Evolutionary conservation across 2,113 vertebrate genomes (phyloP).

Genomic region (Cariama cristata): DNA sequence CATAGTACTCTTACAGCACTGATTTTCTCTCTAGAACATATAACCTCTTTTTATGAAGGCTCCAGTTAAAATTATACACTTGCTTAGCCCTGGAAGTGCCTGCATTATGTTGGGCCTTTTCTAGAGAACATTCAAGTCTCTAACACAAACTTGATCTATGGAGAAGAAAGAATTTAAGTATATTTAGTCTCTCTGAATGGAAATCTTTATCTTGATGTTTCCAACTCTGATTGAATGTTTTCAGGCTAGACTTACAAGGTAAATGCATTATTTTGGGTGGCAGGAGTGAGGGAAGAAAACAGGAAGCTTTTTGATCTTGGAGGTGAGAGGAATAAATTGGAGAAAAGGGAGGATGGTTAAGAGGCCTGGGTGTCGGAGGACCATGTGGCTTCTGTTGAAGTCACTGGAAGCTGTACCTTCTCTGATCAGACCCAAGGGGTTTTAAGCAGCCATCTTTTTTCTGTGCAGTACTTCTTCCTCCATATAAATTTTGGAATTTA

Average conservation of each 20-base stretch:
- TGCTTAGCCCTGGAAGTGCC: neutral
- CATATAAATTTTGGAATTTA: neutral
- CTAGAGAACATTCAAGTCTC: neutral
- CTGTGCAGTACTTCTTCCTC: neutral
- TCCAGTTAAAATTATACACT: neutral
- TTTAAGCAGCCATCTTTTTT: neutral
- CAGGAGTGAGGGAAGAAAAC: neutral
- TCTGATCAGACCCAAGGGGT: neutral
- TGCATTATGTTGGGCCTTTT: neutral
- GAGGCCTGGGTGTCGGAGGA: neutral
- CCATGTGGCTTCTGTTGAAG: neutral
- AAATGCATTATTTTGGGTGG: neutral
- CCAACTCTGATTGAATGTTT: neutral
- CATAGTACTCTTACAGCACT: neutral
- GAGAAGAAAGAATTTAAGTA: neutral
- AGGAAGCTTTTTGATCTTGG: neutral
- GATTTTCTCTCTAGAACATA: neutral
- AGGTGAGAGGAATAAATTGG: neutral
- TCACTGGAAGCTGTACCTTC: neutral
- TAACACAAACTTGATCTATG: neutral
- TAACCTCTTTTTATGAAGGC: neutral
- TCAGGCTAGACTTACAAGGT: neutral
- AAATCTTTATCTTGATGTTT: neutral
- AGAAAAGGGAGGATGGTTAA: neutral
- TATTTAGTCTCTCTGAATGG: neutral